Percentiles rank a stretch among this genome's conserved stretches.
Conservation (phyloP, 2,797 vertebrate genomes). For the Tenualosa ilisha region DNA sequence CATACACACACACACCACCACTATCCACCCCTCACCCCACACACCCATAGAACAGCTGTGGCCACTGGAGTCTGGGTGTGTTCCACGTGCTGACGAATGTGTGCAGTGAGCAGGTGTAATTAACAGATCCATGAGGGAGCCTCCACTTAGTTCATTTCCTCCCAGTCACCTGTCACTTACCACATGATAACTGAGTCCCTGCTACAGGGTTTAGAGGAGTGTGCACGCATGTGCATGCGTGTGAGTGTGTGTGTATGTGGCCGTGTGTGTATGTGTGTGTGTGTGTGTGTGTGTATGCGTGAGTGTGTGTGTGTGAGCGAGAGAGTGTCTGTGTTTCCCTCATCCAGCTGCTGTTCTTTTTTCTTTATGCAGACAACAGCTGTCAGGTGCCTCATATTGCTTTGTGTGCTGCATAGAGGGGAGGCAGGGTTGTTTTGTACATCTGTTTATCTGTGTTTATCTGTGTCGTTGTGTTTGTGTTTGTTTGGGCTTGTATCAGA, state of each 20-base stretch:
- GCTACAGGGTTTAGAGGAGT: slow-evolving; percentile 38
- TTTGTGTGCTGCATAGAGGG: slow-evolving; percentile 60
- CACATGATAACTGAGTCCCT: slow-evolving; percentile 30
- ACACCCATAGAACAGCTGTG: slow-evolving; percentile 27
- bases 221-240: not conserved
- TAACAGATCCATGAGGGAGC: slow-evolving; percentile 51
- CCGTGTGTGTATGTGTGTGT: not conserved
- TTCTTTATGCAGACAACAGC: slow-evolving; percentile 64
- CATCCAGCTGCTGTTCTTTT: slow-evolving; percentile 65
- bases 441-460: slow-evolving; percentile 50
- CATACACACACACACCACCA: not conserved
- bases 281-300: slow-evolving; percentile 45
- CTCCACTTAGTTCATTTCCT: slow-evolving; percentile 58
- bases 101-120: slow-evolving; percentile 42
- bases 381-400: slow-evolving; percentile 70
- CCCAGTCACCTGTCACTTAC: slow-evolving; percentile 58
- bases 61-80: slow-evolving; percentile 32
- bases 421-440: slow-evolving; percentile 47
- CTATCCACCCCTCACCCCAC: not conserved
- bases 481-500: slow-evolving; percentile 25
- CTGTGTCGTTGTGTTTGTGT: slow-evolving; percentile 33
- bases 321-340: slow-evolving; percentile 40
- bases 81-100: slow-evolving; percentile 46
- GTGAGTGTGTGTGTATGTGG: slow-evolving; percentile 8
- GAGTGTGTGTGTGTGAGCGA: slow-evolving; percentile 23